Conservation (phyloP, 1,140 invertebrate genomes). For the Bombyx mori region DNA sequence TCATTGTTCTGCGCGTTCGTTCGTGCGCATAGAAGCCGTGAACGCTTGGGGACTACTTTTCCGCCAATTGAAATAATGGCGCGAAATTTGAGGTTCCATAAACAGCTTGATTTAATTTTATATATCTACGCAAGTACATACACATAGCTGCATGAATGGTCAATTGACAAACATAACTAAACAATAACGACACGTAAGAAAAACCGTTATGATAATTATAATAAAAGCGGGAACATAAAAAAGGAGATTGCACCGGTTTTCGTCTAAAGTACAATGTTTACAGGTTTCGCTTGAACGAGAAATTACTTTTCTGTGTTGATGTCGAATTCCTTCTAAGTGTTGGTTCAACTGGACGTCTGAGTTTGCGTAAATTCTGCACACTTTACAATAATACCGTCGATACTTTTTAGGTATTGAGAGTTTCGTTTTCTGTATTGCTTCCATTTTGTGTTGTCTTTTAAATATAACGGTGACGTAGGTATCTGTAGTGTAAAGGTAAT, state of each 20-base stretch:
- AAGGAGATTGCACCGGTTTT: constrained; percentile 23
- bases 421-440: constrained; percentile 13
- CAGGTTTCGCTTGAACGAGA: constrained; percentile 23
- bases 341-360: constrained; percentile 53
- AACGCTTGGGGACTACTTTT: constrained; percentile 70
- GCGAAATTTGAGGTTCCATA: constrained; percentile 67
- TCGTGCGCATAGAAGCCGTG: constrained; percentile 71
- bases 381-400: constrained; percentile 39
- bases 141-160: constrained; percentile 26
- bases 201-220: constrained; percentile 39
- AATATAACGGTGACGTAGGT: background rate
- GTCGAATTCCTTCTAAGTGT: constrained; percentile 50
- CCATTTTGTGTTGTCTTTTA: constrained; percentile 3
- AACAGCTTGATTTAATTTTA: constrained; percentile 39
- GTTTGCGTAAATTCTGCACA: constrained; percentile 49
- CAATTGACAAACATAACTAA: constrained; percentile 34
- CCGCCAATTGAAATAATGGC: constrained; percentile 71
- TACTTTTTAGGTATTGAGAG: constrained; percentile 20
- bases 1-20: constrained; percentile 71
- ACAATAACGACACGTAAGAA: constrained; percentile 38
- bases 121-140: constrained; percentile 21
- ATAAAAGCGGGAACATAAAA: constrained; percentile 44
- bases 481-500: constrained; percentile 1
- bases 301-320: constrained; percentile 37
- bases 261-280: constrained; percentile 14